Conservation (phyloP, 2,888 invertebrate species). For the Lordiphosa fenestrarum region DNA sequence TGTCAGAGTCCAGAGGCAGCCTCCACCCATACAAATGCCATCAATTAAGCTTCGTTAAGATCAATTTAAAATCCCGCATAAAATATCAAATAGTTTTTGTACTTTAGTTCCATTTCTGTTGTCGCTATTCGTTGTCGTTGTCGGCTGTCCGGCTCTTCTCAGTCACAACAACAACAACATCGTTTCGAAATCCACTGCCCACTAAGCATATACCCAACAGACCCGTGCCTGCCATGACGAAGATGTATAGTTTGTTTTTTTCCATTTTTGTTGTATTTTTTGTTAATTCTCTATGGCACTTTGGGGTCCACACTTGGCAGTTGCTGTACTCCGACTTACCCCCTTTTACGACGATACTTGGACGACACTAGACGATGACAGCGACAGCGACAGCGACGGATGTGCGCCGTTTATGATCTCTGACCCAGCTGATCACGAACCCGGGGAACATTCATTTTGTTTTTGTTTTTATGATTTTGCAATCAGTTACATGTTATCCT, state of each 20-base stretch:
- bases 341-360: constrained; percentile 46
- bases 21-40: constrained; percentile 76
- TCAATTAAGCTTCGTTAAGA: constrained; percentile 81
- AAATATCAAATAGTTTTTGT: constrained; percentile 77
- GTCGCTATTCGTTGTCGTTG: constrained; percentile 51
- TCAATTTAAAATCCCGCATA: constrained; percentile 81
- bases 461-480: constrained; percentile 27
- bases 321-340: constrained; percentile 19
- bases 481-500: constrained; percentile 32
- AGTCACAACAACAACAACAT: neutral
- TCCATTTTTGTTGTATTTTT: constrained; percentile 43
- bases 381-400: constrained; percentile 51
- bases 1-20: constrained; percentile 63
- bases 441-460: constrained; percentile 27
- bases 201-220: constrained; percentile 23
- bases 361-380: constrained; percentile 25
- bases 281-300: constrained; percentile 1
- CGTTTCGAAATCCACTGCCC: constrained; percentile 54
- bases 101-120: constrained; percentile 72
- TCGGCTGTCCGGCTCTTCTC: constrained; percentile 8
- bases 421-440: constrained; percentile 52
- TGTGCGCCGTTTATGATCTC: constrained; percentile 54
- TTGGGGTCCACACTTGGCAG: constrained; percentile 32
- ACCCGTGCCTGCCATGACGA: constrained; percentile 49
- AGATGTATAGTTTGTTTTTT: constrained; percentile 67